phyloP scores from a whole-genome alignment of 2,888 invertebrate species.

The Sussaba pulchella region DNA sequence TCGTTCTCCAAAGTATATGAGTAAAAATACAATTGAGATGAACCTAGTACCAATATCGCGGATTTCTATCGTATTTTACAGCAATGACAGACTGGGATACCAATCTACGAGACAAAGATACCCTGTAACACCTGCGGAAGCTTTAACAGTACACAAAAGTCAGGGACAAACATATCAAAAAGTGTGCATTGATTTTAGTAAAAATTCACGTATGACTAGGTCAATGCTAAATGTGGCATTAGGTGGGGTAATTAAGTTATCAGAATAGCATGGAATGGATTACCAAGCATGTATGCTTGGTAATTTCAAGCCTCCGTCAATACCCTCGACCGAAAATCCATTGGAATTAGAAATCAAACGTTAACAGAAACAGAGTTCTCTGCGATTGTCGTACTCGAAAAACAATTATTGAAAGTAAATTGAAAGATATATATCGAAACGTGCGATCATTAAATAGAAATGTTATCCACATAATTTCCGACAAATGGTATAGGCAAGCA shows the following conservation, averaged over 20 bases:
- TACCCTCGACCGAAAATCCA: constrained; percentile 26
- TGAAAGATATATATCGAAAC: constrained; percentile 51
- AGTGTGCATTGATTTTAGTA: too few species aligned
- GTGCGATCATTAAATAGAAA: constrained; percentile 45
- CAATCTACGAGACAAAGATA: too few species aligned
- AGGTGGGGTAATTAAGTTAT: constrained; percentile 42
- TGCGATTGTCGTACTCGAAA: constrained; percentile 22
- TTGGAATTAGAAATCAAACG: constrained; percentile 26
- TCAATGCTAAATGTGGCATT: constrained; percentile 35
- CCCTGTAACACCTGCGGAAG: too few species aligned
- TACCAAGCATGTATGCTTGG: constrained; percentile 42
- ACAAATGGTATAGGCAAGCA: not conserved
- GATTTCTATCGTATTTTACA: constrained; percentile 16
- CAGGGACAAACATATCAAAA: too few species aligned
- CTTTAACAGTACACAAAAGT: too few species aligned
- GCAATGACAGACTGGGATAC: too few species aligned
- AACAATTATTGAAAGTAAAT: constrained; percentile 1
- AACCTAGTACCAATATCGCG: constrained; percentile 37
- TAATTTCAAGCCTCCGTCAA: constrained; percentile 13
- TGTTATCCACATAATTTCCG: constrained; percentile 15
- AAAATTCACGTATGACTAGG: constrained; percentile 5
- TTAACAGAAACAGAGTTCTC: not conserved
- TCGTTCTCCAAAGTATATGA: constrained; percentile 31
- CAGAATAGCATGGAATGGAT: too few species aligned
- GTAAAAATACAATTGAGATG: constrained; percentile 18